These are phyloP conservation scores for Heteromurus nitidus DNA, from an alignment of 2,888 invertebrate genomes.

Conservation along the genomic window DNA sequence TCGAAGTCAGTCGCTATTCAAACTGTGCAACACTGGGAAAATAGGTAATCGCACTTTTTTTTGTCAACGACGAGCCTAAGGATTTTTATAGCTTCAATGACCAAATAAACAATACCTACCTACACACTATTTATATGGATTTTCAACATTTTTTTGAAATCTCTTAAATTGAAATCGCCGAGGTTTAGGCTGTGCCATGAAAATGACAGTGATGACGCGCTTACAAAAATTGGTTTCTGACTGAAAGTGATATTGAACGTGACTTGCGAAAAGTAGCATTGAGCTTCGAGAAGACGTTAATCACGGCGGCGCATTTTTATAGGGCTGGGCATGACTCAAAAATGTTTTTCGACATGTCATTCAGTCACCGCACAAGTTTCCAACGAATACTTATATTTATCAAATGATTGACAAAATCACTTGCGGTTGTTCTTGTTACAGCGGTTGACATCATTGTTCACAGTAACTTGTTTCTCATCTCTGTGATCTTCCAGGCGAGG, in stretches of 20 bases:
- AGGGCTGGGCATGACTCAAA: not conserved
- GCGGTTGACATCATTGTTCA: conserved; percentile 6
- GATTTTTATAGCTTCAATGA: conserved; percentile 1
- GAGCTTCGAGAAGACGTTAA: not conserved
- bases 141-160: not conserved
- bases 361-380: no score
- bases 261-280: conserved; percentile 44
- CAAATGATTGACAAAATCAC: conserved; percentile 3
- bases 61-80: not conserved
- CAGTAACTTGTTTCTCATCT: no score
- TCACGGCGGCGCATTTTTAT: not conserved
- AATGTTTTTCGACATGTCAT: not conserved
- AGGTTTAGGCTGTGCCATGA: not conserved
- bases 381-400: no score
- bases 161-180: not conserved
- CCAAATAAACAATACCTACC: not conserved
- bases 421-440: not conserved
- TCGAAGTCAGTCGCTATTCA: not conserved
- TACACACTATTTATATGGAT: not conserved
- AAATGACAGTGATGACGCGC: not conserved
- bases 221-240: conserved; percentile 3
- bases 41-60: not conserved
- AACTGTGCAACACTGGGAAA: not conserved
- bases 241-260: conserved; percentile 56
- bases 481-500: no score